Evolutionary conservation across 1,140 invertebrate species (phyloP), one percentile per base, ranked within the genome.

Genomic region (Caenorhabditis latens): DNA sequence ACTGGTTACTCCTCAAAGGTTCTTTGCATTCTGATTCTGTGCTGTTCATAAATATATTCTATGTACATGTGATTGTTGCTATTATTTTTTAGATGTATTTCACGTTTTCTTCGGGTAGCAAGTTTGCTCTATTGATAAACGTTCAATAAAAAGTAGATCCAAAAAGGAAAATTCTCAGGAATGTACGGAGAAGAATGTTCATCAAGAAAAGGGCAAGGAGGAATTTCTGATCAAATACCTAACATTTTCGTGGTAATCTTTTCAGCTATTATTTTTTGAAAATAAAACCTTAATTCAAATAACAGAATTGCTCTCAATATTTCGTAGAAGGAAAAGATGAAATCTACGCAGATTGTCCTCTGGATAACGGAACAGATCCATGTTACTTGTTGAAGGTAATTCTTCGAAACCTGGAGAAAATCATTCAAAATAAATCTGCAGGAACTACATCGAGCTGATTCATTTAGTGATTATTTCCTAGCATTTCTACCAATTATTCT

Each of bases 361-460:
- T 84, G 2, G 40, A 58, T n/a, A 65, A 84, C 16, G 83, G 24
- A 42, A 61, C 55, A 11, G 83, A 84, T 61, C 83, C 83, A 32
- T 84, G 83, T 24, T 61, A 58, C 42, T 42, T 84, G 14, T 48
- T 84, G 21, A 84, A 65, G 83, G 83, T 84, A 24, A 2, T 46
- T 19, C 13, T 6, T 19, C 4, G 4, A 43, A 46, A 43, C 3
- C 8, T 71, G 42, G 14, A 8, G 16, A 7, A 32, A 16, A 7
- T 32, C 13, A 24, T 0, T 50, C 16, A 8, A 79, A 13, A 6
- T 79, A 53, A 8, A 11, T 53, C 11, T 40, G 24, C 75, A 90
- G 90, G 86, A 89, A 58, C 83, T 90, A 32, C 90, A 90, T 84
- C 84, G 57, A 14, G 89, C 90, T 16, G 91, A 90, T 61, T 84